phyloP scores from a whole-genome alignment of 2,113 vertebrate genomes.

The Tamias sibiricus region DNA sequence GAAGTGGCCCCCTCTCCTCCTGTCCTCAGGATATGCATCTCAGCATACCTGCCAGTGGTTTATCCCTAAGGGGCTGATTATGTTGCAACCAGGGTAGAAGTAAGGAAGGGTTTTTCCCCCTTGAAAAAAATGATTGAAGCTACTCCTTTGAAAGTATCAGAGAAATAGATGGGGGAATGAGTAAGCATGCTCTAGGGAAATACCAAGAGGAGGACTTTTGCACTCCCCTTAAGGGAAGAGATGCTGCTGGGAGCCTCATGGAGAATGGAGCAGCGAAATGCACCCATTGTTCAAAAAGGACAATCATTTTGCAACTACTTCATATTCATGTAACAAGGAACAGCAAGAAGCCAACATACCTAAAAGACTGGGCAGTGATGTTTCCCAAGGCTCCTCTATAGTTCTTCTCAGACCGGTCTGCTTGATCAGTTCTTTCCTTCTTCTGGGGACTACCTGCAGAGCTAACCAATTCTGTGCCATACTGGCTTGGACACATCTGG shows the following conservation, averaged over 20 bases:
- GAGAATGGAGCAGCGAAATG: not conserved
- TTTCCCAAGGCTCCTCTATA: not conserved
- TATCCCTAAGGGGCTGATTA: not conserved
- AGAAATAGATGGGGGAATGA: not conserved
- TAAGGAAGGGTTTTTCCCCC: not conserved
- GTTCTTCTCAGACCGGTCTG: not conserved
- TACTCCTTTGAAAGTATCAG: not conserved
- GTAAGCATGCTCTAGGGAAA: not conserved
- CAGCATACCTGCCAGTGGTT: not conserved
- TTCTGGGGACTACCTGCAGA: not conserved
- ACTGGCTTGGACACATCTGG: not conserved
- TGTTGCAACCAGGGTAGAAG: not conserved
- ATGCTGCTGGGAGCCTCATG: not conserved
- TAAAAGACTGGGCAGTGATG: not conserved
- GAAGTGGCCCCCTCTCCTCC: not conserved
- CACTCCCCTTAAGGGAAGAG: not conserved
- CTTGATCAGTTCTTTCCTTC: not conserved
- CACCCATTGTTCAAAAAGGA: not conserved
- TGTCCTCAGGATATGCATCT: not conserved
- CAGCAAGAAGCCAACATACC: not conserved
- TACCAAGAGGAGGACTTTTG: not conserved
- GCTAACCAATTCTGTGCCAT: not conserved
- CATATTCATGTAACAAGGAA: not conserved
- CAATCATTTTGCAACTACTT: not conserved
- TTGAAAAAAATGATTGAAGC: conserved; percentile 44